Base-by-base conservation (phyloP, 2,797 vertebrate species). In the Anableps anableps region DNA sequence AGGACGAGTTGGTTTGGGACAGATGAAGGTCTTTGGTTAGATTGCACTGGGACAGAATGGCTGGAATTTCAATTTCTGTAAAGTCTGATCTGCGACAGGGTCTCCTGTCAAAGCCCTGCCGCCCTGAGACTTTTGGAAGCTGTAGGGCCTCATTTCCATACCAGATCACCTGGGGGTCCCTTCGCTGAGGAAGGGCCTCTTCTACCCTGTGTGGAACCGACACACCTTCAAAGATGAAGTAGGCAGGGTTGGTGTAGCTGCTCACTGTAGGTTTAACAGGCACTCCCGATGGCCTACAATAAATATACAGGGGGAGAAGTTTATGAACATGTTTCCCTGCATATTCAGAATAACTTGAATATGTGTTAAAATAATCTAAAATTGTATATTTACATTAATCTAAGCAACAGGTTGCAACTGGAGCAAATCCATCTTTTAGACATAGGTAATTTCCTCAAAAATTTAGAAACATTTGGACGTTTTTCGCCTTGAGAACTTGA, bases 221-320 rank as follows among this genome's bases (percentile, higher is more conserved):
- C 62, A 96, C 86, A 2, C 95, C 95, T 88, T 97, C 96, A 29
- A 97, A 96, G 83, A 97, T 96, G 90, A 96, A 96, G 92, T 97
- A 97, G 68, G 96, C 96, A 9, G 96, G 96, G 83, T 97, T 97
- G 87, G 96, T 97, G 93, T 96, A 97, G 91, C 96, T 96, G 90
- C 93, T 96, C 4, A 95, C 87, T 9, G 89, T 90, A 29, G 90
- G 82, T 85, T 93, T 90, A 34, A 89, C 68, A 43, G 94, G 86
- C 60, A 86, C 85, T 74, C 93, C 88, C 1, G 89, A 83, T 4
- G 85, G 81, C 87, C 96, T 96, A 89, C 4, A 87, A 88, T 1
- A 36, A 75, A 79, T 55, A 82, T 0, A 88, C 16, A 75, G 50
- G 0, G 55, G 16, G 36, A 5, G 31, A 84, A 23, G 48, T 68